Base-by-base conservation (phyloP, 2,888 invertebrate genomes). In the Eudasyphora cyanicolor region DNA sequence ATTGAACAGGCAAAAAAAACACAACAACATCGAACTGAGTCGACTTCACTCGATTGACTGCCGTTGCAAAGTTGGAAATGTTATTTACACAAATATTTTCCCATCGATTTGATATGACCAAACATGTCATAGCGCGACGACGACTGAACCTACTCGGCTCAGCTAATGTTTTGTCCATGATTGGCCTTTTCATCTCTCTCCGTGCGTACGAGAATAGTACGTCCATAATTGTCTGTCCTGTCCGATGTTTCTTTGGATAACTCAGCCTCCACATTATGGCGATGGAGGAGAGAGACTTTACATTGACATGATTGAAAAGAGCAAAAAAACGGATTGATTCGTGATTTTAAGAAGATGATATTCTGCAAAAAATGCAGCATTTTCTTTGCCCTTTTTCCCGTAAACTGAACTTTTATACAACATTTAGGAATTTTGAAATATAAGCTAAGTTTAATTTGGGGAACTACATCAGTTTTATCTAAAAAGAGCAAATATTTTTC, bases 31-130 rank as follows among this genome's bases (percentile, higher is more conserved):
- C n/a, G 45, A 4, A 5, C 14, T 5, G 19, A 8, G 29, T 29
- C 29, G n/a, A 57, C 24, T 24, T 12, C 8, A 57, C 21, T 21
- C 54, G 27, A 57, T 21, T 21, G 27, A 57, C 12, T 57, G 29
- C 24, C 1, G 12, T 57, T 57, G 27, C 24, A 10, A 27, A 57
- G 27, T 2, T 27, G 29, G 67, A 38, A 21, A 54, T 17, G 42
- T 49, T 84, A 84, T 84, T 84, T 81, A 84, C 81, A 84, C 84
- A 84, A 84, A 60, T 84, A 84, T 84, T 84, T 84, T 84, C 84
- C 84, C 84, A 84, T 84, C 76, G 84, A 79, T 74, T 84, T 84
- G 78, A 84, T 81, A 84, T 81, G 81, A 84, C 81, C 69, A 84
- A 81, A 79, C 81, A 84, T 81, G 84, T 84, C 84, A 81, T 57